Base-by-base conservation (phyloP, 2,113 vertebrate genomes). In the Grammomys dolichurus region DNA sequence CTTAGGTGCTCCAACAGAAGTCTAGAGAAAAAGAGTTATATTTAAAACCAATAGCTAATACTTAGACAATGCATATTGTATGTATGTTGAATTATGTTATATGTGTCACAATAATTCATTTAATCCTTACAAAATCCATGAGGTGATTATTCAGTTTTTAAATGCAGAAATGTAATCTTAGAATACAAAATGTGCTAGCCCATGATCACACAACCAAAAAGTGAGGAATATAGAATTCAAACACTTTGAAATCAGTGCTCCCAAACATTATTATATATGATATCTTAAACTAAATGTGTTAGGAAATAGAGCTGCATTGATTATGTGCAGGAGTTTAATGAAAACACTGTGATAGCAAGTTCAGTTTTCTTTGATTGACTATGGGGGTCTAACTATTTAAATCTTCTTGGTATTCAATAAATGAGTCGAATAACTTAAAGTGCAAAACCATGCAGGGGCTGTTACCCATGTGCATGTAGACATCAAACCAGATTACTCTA, bases 101-200 rank as follows among this genome's bases (percentile, higher is more conserved):
- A 20, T 65, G 28, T 9, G 69, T 93, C 51, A 76, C 4, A 73
- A 81, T 46, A 65, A 93, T 93, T 87, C 60, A 72, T 78, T 95
- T 93, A 95, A 89, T 84, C 26, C 31, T 91, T 76, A 92, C 26
- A 78, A 87, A 90, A 46, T 31, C 2, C n/a, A 63, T 80, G 33
- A 81, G 7, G 8, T 87, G 90, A 95, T 11, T 67, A 93, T 17
- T 28, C 43, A 63, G 2, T 84, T 97, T 84, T 92, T 67, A 89
- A 93, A 51, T 80, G 16, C 13, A 96, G 56, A 90, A 93, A 95
- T 69, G 78, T 80, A 75, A 36, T 69, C 2, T 82, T 94, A 78
- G 13, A 92, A 73, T 2, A 92, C 17, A 94, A 19, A 78, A 56
- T 87, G 72, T 73, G 72, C 43, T 80, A 63, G 22, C 17, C 88